These are phyloP conservation scores for Calonectris borealis DNA, from an alignment of 2,113 vertebrate species.

Conservation along the genomic window DNA sequence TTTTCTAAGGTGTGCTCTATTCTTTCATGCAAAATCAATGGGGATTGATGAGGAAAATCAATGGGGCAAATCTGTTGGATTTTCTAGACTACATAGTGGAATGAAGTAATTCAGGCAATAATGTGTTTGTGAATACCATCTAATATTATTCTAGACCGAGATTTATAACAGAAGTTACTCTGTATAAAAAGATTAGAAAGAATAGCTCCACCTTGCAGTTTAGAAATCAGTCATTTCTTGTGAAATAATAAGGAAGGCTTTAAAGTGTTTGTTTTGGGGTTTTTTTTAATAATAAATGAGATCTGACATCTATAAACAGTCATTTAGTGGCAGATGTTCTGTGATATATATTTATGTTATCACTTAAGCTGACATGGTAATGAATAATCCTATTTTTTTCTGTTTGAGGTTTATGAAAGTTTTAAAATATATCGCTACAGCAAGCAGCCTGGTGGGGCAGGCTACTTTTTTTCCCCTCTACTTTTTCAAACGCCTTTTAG, in stretches of 20 bases:
- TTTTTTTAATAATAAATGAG: conserved; percentile 59
- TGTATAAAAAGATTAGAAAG: conserved; percentile 7
- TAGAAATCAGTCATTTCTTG: background rate
- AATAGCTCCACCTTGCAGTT: background rate
- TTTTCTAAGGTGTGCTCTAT: background rate
- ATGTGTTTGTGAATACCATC: background rate
- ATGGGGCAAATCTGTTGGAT: background rate
- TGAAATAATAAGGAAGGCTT: conserved; percentile 18
- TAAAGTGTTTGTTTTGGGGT: background rate
- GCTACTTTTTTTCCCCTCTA: background rate
- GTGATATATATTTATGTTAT: conserved; percentile 62
- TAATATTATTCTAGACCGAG: background rate
- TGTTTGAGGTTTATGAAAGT: conserved; percentile 44
- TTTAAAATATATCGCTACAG: conserved; percentile 5
- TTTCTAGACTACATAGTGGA: background rate
- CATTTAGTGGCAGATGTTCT: conserved; percentile 63
- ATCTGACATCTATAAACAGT: conserved; percentile 57
- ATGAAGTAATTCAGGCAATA: background rate
- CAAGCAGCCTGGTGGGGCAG: background rate
- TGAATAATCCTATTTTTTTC: conserved; percentile 33
- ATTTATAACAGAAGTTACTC: background rate
- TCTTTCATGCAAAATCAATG: background rate
- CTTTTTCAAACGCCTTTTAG: background rate
- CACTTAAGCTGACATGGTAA: conserved; percentile 50
- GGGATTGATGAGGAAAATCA: conserved; percentile 9